A percentile compares a stretch with the other conserved stretches of the same genome.
Evolutionary conservation across 2,113 vertebrate genomes (phyloP).

Genomic region (Toxostoma redivivum): DNA sequence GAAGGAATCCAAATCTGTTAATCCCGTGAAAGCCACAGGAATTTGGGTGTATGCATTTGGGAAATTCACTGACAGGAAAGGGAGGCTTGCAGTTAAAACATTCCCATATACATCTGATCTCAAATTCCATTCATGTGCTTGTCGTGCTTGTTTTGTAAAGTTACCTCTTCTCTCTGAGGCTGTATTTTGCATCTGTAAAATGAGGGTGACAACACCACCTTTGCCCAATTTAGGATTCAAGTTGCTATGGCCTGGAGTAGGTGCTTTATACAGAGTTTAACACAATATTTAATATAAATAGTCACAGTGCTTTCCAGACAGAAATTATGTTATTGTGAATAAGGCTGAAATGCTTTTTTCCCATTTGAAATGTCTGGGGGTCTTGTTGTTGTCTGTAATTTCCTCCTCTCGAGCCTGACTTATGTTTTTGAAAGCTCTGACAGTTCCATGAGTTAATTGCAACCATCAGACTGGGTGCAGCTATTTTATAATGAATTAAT

Average conservation of each 20-base stretch:
- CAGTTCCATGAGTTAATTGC: not conserved
- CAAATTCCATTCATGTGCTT: not conserved
- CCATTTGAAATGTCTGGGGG: not conserved
- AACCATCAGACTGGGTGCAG: not conserved
- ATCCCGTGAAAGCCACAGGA: not conserved
- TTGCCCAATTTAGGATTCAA: not conserved
- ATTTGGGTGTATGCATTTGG: not conserved
- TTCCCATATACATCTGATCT: not conserved
- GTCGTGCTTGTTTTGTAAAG: not conserved
- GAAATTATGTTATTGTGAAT: not conserved
- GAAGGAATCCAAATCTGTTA: not conserved
- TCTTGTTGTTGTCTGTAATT: not conserved
- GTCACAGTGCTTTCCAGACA: not conserved
- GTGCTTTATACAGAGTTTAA: not conserved
- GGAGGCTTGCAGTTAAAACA: not conserved
- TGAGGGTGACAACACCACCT: not conserved
- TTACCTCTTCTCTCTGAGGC: not conserved
- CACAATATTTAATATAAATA: not conserved
- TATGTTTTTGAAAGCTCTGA: not conserved
- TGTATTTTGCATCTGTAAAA: not conserved
- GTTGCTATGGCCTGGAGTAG: not conserved
- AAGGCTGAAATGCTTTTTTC: not conserved
- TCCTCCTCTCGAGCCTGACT: not conserved
- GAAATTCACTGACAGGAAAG: not conserved
- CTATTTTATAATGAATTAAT: not conserved